Percentiles rank a stretch among this genome's conserved stretches.
phyloP scores from a whole-genome alignment of 2,113 vertebrate species.

The Anseranas semipalmata region DNA sequence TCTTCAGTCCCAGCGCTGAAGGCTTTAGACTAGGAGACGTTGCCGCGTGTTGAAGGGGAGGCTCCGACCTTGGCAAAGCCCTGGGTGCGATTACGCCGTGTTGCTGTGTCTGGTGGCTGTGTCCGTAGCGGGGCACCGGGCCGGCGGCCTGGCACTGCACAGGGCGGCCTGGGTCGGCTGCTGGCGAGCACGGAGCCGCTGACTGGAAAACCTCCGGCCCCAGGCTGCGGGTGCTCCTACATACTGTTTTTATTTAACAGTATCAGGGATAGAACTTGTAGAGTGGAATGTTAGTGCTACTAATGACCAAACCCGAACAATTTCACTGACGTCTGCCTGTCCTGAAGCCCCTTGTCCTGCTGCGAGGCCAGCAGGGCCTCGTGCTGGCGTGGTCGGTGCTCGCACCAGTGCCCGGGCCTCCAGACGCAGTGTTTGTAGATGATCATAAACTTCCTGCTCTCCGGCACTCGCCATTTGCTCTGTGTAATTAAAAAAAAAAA shows the following conservation, averaged over 20 bases:
- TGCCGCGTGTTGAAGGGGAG: background rate
- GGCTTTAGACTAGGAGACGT: background rate
- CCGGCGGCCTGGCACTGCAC: too few species aligned
- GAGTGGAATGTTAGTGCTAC: background rate
- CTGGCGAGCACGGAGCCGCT: background rate
- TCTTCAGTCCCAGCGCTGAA: background rate
- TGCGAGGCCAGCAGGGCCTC: rapidly evolving
- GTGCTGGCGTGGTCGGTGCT: rapidly evolving
- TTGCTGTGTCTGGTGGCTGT: rapidly evolving
- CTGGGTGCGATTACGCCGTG: rapidly evolving
- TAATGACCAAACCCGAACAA: background rate
- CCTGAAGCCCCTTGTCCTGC: background rate
- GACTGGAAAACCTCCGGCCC: background rate
- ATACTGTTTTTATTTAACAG: background rate
- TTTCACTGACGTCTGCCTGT: background rate
- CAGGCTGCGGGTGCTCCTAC: too few species aligned
- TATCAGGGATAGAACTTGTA: background rate
- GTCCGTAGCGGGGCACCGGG: background rate
- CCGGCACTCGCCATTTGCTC: background rate
- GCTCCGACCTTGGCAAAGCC: background rate
- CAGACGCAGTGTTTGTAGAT: background rate
- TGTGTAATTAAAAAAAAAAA: background rate
- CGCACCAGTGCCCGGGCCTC: background rate
- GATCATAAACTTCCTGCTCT: background rate
- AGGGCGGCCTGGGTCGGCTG: background rate